Percentiles rank a stretch among this genome's conserved stretches.
Conservation (phyloP, 2,888 invertebrate genomes). For the Leptinotarsa haldemani region DNA sequence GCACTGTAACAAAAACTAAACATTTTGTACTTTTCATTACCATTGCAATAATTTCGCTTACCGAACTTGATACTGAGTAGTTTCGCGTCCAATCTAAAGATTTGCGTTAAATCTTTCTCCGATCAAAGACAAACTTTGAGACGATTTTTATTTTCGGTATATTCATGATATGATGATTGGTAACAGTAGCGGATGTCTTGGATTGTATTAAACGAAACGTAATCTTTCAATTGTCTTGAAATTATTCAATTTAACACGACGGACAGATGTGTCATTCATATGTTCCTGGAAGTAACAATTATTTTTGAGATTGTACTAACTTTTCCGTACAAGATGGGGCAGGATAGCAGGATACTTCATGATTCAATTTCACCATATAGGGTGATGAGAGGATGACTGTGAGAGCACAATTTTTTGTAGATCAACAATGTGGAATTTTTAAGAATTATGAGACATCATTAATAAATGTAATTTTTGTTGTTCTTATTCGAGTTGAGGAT, state of each 20-base stretch:
- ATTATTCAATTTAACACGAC: constrained; percentile 39
- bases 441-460: no score
- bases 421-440: no score
- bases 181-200: constrained; percentile 33
- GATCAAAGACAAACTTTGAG: constrained; percentile 28
- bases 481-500: no score
- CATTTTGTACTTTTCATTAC: not conserved
- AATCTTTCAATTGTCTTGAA: constrained; percentile 46
- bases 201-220: constrained; percentile 31
- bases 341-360: not conserved
- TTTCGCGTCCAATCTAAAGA: constrained; percentile 20
- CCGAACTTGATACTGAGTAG: constrained; percentile 20
- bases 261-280: constrained; percentile 20
- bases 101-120: constrained; percentile 19
- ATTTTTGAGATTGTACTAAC: constrained; percentile 1
- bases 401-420: no score
- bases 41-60: constrained; percentile 12
- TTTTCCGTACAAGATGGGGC: not conserved
- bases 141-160: constrained; percentile 22
- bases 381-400: not conserved
- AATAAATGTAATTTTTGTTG: no score
- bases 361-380: not conserved
- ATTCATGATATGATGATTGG: constrained; percentile 5
- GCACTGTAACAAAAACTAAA: not conserved
- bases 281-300: constrained; percentile 9